Conservation (phyloP, 2,797 vertebrate genomes). For the Macropus fuliginosus region DNA sequence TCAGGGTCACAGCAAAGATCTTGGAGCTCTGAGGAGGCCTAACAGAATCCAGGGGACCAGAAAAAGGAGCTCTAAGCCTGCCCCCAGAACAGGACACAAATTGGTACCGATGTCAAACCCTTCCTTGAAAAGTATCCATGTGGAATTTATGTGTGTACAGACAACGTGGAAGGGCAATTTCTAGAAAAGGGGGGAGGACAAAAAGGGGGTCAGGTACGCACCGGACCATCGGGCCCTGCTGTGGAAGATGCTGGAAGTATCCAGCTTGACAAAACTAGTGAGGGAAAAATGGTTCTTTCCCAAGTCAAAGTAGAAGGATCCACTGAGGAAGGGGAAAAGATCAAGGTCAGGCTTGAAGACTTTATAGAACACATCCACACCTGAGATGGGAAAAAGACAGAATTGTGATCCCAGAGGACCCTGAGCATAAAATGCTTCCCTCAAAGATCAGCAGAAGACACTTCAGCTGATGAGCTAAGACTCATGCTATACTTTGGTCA, state of each 20-base stretch:
- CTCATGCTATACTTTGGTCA: too few relatives aligned
- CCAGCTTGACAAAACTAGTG: conserved; percentile 31
- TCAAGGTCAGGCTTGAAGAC: neutral
- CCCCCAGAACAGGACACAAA: conserved; percentile 24
- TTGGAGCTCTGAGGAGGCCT: conserved; percentile 27
- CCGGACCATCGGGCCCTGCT: neutral
- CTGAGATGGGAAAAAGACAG: conserved; percentile 37
- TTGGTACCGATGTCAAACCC: conserved; percentile 33
- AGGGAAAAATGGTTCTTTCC: conserved; percentile 34
- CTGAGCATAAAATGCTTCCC: conserved; percentile 41
- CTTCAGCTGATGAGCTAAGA: too few relatives aligned
- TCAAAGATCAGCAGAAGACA: conserved; percentile 55
- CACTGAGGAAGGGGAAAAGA: too few relatives aligned
- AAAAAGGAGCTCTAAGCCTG: conserved; percentile 46
- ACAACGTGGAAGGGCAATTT: neutral
- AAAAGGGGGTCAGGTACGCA: neutral
- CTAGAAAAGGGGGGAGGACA: conserved; percentile 31
- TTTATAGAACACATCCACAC: conserved; percentile 33
- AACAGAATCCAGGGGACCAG: conserved; percentile 29
- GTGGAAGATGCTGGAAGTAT: conserved; percentile 22
- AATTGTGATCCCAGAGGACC: conserved; percentile 30
- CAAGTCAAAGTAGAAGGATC: neutral
- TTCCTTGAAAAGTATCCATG: conserved; percentile 8
- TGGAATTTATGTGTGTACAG: neutral
- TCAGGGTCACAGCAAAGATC: conserved; percentile 43